These are phyloP conservation scores for Pseudotriccus pelzelni DNA, from an alignment of 2,797 vertebrate species.

Conservation along the genomic window DNA sequence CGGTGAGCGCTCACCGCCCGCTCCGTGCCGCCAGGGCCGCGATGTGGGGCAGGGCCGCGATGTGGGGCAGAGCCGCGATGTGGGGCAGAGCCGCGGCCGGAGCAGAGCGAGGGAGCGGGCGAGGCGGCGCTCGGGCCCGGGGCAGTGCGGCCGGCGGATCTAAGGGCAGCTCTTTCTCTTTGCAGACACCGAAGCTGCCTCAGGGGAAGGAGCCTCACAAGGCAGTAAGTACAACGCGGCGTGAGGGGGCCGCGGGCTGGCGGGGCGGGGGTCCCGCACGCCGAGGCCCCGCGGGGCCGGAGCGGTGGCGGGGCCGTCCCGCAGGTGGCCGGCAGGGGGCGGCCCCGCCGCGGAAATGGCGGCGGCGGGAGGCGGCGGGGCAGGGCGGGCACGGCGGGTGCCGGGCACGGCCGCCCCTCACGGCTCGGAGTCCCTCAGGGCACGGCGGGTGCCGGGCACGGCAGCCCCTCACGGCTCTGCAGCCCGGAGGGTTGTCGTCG, in stretches of 20 bases:
- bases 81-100: not conserved
- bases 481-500: rapidly evolving
- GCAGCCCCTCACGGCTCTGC: not conserved
- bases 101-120: too few relatives aligned
- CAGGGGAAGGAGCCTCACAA: conserved; percentile 86
- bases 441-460: too few relatives aligned
- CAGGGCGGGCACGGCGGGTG: too few relatives aligned
- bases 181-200: conserved; percentile 90
- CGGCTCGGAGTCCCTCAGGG: too few relatives aligned
- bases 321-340: not conserved
- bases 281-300: not conserved
- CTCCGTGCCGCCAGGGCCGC: not conserved
- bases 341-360: not conserved
- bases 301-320: not conserved
- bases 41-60: not conserved
- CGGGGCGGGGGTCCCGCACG: too few relatives aligned
- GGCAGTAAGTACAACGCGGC: conserved; percentile 86
- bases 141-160: not conserved
- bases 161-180: conserved; percentile 50
- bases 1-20: not conserved
- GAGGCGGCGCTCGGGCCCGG: not conserved
- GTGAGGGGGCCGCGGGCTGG: not conserved
- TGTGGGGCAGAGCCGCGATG: not conserved
- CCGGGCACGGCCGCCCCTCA: too few relatives aligned
- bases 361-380: not conserved